A percentile compares a stretch with the other conserved stretches of the same genome.
These are phyloP conservation scores for Coilia nasus DNA, from an alignment of 2,797 vertebrate genomes.

Conservation along the genomic window DNA sequence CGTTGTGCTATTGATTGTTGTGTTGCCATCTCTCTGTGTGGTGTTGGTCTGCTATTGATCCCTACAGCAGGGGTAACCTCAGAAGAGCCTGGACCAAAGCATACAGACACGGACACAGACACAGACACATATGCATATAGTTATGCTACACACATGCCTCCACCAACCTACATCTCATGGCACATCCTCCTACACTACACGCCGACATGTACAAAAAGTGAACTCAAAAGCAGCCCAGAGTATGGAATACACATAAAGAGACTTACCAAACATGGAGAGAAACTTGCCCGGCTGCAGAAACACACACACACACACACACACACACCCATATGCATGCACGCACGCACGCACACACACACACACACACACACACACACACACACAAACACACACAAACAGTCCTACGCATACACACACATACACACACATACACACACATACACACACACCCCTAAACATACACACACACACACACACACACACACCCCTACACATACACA, in stretches of 20 bases:
- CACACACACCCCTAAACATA: not conserved
- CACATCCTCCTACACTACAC: no score
- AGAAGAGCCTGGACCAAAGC: not conserved
- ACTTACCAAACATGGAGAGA: no score
- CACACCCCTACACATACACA: not conserved
- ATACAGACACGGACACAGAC: not conserved
- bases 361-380: not conserved
- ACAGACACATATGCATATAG: no score
- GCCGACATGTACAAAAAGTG: no score
- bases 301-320: no score
- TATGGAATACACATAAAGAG: no score
- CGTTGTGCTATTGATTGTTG: not conserved
- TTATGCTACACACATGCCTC: no score
- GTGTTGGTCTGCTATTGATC: not conserved
- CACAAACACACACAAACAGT: not conserved
- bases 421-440: conserved; percentile 4
- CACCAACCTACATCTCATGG: no score
- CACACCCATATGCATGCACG: no score
- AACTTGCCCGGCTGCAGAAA: no score
- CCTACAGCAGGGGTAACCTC: not conserved
- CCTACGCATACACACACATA: not conserved
- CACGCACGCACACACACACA: not conserved
- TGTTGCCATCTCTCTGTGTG: not conserved
- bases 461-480: not conserved
- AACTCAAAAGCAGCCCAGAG: no score